Evolutionary conservation across 2,113 vertebrate genomes (phyloP), one percentile per base, ranked within the genome.

Genomic region (Tetraodon nigroviridis): DNA sequence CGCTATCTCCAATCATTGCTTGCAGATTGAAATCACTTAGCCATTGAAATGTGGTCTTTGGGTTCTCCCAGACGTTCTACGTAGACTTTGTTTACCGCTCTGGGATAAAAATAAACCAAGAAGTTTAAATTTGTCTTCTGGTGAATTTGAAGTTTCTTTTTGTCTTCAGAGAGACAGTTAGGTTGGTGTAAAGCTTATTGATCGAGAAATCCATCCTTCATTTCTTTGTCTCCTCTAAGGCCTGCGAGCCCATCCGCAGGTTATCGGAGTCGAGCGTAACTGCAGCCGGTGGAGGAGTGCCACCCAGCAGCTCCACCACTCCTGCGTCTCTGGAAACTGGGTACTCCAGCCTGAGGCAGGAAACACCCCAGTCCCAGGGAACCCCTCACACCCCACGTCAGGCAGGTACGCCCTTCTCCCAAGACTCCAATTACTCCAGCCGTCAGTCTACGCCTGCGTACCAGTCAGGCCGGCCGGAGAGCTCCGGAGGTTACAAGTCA

Each of bases 341-440:
- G 53, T 99, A 97, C 78, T 97, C 94, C 85, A 99, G 95, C 86
- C 89, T 92, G 55, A 93, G 92, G 70, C 94, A 95, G 55, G 97
- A 98, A 74, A 99, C 97, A 2, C 93, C 94, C 0, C 94, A 93
- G 86, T 95, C 94, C 48, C 94, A 95, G 87, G 92, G 92, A 62
- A 94, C 93, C 0, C 95, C 96, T 1, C 93, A 94, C 62, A 96
- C 95, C 3, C 94, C 96, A 0, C 94, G 95, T 1, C 75, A 93
- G 60, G 47, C 82, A 0, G 92, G 94, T 47, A 98, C 97, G 0
- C 97, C 97, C 0, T 98, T 93, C 88, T 98, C 97, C 12, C 95
- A 98, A 83, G 97, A 99, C 80, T 98, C 97, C 22, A 93, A 84
- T 69, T 99, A 93, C 79, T 97, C 97, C 32, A 98, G 95, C 78